phyloP scores from a whole-genome alignment of 2,113 vertebrate genomes.

The Colistium nudipinnis region DNA sequence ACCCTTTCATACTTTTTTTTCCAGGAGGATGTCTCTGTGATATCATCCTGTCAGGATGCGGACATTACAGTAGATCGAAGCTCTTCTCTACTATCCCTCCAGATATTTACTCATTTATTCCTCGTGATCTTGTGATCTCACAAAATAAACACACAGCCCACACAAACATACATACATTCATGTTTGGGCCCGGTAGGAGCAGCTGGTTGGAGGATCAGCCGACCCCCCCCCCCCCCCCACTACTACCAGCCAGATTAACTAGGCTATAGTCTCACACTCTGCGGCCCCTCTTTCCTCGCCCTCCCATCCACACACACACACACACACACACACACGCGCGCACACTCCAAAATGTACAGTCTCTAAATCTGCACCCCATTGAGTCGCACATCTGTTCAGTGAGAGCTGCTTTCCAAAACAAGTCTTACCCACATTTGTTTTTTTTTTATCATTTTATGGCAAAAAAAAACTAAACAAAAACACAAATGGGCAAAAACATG shows the following conservation, averaged over 20 bases:
- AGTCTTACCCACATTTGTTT: background rate
- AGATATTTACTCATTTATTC: constrained; percentile 14
- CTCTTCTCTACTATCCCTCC: background rate
- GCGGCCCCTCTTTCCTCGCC: constrained; percentile 29
- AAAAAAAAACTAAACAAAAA: background rate
- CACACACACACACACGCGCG: constrained; percentile 24
- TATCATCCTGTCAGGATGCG: background rate
- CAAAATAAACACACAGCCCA: constrained; percentile 26
- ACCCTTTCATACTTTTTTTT: constrained; percentile 3
- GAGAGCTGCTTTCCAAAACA: constrained; percentile 32
- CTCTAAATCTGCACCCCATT: constrained; percentile 68
- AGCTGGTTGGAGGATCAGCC: constrained; percentile 75
- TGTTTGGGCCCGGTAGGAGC: constrained; percentile 42
- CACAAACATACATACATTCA: constrained; percentile 12
- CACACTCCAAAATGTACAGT: constrained; percentile 56
- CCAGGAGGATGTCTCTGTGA: background rate
- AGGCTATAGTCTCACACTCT: constrained; percentile 53
- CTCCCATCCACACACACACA: constrained; percentile 22
- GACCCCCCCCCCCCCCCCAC: constrained; percentile 28
- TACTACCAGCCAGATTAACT: constrained; percentile 62
- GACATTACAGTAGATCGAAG: background rate
- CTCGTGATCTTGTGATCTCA: constrained; percentile 11
- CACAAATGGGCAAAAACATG: background rate
- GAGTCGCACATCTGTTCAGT: constrained; percentile 70
- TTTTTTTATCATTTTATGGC: background rate